phyloP scores from a whole-genome alignment of 2,888 invertebrate species.

The Pandemis corylana region DNA sequence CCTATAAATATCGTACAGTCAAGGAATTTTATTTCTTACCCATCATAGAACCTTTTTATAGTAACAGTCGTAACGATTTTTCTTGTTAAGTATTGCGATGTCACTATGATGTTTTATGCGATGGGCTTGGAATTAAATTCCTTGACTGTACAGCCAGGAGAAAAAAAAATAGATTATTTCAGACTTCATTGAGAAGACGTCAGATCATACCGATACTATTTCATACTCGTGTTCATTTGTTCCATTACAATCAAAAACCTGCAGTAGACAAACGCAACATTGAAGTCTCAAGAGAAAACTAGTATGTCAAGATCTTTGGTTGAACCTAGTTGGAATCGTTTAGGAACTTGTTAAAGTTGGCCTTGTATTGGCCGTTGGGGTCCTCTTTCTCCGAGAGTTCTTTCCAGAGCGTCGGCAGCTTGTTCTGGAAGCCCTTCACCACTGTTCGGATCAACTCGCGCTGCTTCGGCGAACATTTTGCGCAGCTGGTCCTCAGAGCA shows the following conservation, averaged over 20 bases:
- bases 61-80: no score
- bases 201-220: background rate
- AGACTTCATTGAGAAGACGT: background rate
- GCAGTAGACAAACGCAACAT: no score
- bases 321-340: constrained; percentile 11
- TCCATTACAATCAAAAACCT: no score
- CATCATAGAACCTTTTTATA: no score
- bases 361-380: constrained; percentile 22
- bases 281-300: no score
- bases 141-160: no score
- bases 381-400: constrained; percentile 23
- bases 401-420: constrained; percentile 63
- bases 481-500: constrained; percentile 84
- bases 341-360: constrained; percentile 24
- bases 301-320: background rate
- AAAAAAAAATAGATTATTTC: background rate
- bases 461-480: constrained; percentile 85
- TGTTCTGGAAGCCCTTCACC: constrained; percentile 72
- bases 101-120: no score
- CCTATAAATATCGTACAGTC: background rate
- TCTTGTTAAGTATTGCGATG: no score
- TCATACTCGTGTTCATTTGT: no score
- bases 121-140: no score
- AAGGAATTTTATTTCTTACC: background rate
- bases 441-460: constrained; percentile 83